These are phyloP conservation scores for Polietes domitor DNA, from an alignment of 2,888 invertebrate genomes.

Conservation along the genomic window DNA sequence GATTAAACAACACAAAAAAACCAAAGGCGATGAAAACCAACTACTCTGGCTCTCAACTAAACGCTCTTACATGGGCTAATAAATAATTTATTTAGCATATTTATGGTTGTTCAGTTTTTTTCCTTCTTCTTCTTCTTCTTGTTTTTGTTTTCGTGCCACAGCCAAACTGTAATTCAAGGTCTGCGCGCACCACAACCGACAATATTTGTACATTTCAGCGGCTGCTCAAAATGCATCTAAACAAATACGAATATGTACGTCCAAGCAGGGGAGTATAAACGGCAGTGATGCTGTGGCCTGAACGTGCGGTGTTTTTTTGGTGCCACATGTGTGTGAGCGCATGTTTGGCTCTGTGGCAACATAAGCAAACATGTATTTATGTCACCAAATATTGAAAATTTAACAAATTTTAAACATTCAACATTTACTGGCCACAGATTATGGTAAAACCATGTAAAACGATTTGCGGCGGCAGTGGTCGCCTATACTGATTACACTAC, in stretches of 20 bases:
- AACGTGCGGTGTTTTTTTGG: constrained; percentile 1
- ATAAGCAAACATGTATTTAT: constrained; percentile 59
- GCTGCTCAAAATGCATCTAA: constrained; percentile 27
- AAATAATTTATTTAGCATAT: constrained; percentile 30
- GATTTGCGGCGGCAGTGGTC: neutral
- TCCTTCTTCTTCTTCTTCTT: neutral
- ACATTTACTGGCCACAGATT: constrained; percentile 52
- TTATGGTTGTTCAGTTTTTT: constrained; percentile 14
- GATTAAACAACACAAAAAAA: neutral
- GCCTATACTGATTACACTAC: neutral
- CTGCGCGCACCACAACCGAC: neutral
- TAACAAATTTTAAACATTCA: constrained; percentile 62
- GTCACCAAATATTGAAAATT: constrained; percentile 66
- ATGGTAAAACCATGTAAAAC: constrained; percentile 12
- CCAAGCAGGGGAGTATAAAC: neutral
- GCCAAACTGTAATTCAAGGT: constrained; percentile 24
- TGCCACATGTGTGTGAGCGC: neutral
- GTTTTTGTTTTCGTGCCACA: neutral
- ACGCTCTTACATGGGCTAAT: constrained; percentile 13
- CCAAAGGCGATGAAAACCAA: constrained; percentile 7
- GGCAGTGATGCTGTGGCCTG: neutral
- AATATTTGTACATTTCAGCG: neutral
- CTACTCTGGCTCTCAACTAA: neutral
- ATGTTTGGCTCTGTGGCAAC: neutral
- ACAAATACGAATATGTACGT: neutral